phyloP scores from a whole-genome alignment of 2,113 vertebrate genomes.

The Ranitomeya imitator region DNA sequence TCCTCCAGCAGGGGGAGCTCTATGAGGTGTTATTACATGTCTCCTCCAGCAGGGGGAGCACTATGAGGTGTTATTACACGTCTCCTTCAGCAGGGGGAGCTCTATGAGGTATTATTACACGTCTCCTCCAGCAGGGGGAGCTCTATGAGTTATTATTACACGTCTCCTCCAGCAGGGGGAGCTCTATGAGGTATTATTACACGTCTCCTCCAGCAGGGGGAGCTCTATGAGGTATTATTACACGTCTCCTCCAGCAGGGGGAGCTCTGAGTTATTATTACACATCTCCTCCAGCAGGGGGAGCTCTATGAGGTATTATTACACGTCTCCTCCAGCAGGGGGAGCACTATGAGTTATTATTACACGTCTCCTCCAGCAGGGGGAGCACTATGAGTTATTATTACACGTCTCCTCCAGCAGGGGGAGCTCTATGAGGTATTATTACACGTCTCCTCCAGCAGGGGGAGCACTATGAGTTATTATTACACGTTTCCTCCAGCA shows the following conservation, averaged over 20 bases:
- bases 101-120: neutral
- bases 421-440: neutral
- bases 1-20: neutral
- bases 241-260: too few species aligned
- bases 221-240: neutral
- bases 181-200: too few species aligned
- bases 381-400: neutral
- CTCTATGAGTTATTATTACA: neutral
- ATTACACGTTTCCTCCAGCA: neutral
- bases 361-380: neutral
- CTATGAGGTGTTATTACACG: neutral
- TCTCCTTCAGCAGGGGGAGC: neutral
- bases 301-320: too few species aligned
- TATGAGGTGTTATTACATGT: neutral
- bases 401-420: neutral
- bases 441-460: neutral
- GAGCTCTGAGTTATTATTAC: neutral
- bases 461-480: neutral
- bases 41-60: neutral
- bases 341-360: neutral
- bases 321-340: neutral
- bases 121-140: neutral
- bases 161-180: neutral
- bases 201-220: too few species aligned
- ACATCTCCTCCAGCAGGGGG: too few species aligned